Conservation (phyloP, 2,113 vertebrate species). For the Cynoglossus semilaevis region DNA sequence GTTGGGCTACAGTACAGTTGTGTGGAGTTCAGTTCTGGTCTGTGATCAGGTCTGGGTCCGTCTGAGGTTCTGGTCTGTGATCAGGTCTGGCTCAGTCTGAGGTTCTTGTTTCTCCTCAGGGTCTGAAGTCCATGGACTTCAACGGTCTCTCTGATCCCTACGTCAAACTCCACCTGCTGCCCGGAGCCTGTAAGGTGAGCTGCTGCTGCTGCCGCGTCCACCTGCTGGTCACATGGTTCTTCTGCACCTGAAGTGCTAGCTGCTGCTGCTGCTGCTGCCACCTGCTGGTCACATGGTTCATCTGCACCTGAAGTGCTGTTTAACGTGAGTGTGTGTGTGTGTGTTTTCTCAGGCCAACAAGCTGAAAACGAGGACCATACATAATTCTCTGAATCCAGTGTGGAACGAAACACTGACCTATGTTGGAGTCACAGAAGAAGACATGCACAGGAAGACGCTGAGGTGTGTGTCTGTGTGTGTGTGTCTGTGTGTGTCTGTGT, state of each 20-base stretch:
- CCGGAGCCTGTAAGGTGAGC: slow-evolving; percentile 87
- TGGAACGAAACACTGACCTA: slow-evolving; percentile 87
- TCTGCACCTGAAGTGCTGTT: neutral
- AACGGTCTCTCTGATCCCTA: slow-evolving; percentile 88
- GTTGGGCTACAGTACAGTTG: too few relatives aligned
- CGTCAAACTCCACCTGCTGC: slow-evolving; percentile 87
- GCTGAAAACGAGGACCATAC: slow-evolving; percentile 84
- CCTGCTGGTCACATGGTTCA: neutral
- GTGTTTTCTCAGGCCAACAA: slow-evolving; percentile 81
- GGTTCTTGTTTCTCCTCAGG: slow-evolving; percentile 56
- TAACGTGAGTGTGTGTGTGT: neutral
- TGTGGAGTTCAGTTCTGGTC: too few relatives aligned
- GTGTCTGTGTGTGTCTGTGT: neutral
- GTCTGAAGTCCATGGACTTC: slow-evolving; percentile 90
- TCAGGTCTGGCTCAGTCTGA: too few relatives aligned
- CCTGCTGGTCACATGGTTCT: neutral
- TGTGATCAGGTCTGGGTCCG: too few relatives aligned
- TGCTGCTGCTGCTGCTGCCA: too few relatives aligned
- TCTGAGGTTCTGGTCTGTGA: too few relatives aligned
- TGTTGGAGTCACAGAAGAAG: slow-evolving; percentile 83
- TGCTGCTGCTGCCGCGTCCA: too few relatives aligned
- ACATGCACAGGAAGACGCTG: slow-evolving; percentile 86
- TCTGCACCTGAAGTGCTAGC: neutral
- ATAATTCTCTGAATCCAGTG: slow-evolving; percentile 84
- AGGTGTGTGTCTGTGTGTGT: slow-evolving; percentile 67